phyloP scores from a whole-genome alignment of 2,113 vertebrate genomes.

The Petroica traversi region DNA sequence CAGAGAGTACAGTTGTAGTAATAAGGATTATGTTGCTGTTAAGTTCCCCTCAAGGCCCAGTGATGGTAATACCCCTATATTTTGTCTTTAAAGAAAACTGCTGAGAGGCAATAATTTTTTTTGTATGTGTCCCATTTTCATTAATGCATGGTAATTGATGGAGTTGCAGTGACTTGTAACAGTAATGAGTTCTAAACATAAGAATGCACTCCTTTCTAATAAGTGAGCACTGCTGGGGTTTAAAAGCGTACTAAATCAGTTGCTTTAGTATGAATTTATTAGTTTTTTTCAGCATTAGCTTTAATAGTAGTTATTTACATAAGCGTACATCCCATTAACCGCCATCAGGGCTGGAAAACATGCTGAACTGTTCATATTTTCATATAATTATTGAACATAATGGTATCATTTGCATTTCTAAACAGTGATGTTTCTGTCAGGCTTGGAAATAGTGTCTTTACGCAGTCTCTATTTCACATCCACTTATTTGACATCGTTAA shows the following conservation, averaged over 20 bases:
- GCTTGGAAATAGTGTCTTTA: conserved; percentile 83
- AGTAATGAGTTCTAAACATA: conserved; percentile 86
- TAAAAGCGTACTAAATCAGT: conserved; percentile 88
- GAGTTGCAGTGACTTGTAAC: conserved; percentile 83
- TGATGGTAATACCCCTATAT: conserved; percentile 79
- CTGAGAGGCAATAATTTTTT: conserved; percentile 83
- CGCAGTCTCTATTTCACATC: conserved; percentile 84
- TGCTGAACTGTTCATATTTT: conserved; percentile 89
- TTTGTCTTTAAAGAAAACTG: conserved; percentile 84
- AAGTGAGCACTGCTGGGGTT: conserved; percentile 85
- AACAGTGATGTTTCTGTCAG: conserved; percentile 85
- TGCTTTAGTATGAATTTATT: conserved; percentile 88
- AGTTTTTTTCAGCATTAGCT: conserved; percentile 87
- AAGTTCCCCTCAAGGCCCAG: conserved; percentile 75
- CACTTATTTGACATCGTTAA: conserved; percentile 86
- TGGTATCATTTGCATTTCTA: conserved; percentile 89
- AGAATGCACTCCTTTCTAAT: conserved; percentile 86
- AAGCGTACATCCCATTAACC: conserved; percentile 87
- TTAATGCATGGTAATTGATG: conserved; percentile 86
- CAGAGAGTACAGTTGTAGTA: conserved; percentile 63
- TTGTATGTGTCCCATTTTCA: conserved; percentile 82
- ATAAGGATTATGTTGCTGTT: conserved; percentile 76
- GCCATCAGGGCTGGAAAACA: conserved; percentile 87
- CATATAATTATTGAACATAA: conserved; percentile 90
- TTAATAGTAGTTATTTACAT: conserved; percentile 90